Base-by-base conservation (phyloP, 2,888 invertebrate species). In the Listrodromus nycthemerus region DNA sequence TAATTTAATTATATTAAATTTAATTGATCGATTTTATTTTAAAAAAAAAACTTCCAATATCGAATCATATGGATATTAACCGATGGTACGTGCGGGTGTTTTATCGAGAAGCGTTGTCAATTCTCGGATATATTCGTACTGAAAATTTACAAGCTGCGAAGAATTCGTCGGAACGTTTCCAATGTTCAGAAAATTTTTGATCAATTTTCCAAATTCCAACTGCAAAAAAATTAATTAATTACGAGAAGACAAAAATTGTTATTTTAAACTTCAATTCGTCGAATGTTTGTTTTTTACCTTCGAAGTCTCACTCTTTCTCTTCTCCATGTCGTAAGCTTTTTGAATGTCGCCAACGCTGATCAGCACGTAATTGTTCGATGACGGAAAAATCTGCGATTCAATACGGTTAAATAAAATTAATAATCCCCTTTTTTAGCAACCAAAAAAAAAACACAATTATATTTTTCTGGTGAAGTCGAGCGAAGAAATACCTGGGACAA, bases 31-130 rank as follows among this genome's bases (percentile, higher is more conserved):
- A 21, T 52, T 52, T 52, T 21, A 21, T 33, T 8, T 33, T n/a
- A n/a, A n/a, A n/a, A n/a, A n/a, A n/a, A 8, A 33, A 8, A 33
- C 52, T 45, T 16, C 13, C 37, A 16, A 61, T 73, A 16, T 37
- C n/a, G 7, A 50, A n/a, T 50, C 16, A 50, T 7, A 19, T 1
- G 3, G 27, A 24, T 24, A 65, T 65, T 70, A 81, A 81, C 81
- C 69, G 27, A 82, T 74, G 24, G 73, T 67, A 66, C 67, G 33
- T 24, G 73, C 69, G 1, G 65, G 63, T 10, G 74, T 74, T 19
- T 55, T n/a, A 55, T 67, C 33, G 0, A 84, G 55, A 30, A 84
- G 33, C 8, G 13, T 24, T 16, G 27, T 48, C 3, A 84, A 65
- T 0, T 30, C 8, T 33, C 55, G 7, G n/a, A 81, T 69, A 63